Conservation (phyloP, 2,113 vertebrate species). For the mouse (Mus musculus) region DNA sequence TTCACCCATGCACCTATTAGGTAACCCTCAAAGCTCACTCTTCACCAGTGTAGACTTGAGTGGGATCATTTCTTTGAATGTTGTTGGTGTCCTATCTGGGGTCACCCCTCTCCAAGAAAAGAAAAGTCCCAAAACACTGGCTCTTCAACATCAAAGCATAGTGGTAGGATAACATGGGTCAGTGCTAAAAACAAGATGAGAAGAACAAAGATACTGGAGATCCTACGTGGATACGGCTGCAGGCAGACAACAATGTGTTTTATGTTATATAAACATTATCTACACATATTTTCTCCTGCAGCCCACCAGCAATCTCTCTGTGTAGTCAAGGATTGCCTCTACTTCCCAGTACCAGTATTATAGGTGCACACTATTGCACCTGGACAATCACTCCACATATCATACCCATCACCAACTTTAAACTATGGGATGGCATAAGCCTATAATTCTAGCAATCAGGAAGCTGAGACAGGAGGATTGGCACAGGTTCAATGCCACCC, state of each 20-base stretch:
- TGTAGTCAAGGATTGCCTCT: neutral
- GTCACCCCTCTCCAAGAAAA: neutral
- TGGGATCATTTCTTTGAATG: neutral
- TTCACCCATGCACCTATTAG: neutral
- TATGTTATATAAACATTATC: neutral
- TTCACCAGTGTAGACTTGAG: neutral
- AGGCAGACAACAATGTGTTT: neutral
- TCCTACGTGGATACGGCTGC: accelerated
- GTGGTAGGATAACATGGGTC: conserved; percentile 39
- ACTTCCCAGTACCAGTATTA: neutral
- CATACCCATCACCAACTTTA: neutral
- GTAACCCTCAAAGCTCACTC: neutral
- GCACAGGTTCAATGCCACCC: neutral
- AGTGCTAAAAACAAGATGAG: neutral
- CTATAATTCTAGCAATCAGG: neutral
- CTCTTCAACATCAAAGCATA: conserved; percentile 69
- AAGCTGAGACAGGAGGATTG: neutral
- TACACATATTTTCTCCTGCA: neutral
- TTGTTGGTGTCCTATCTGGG: neutral
- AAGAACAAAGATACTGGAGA: conserved; percentile 49
- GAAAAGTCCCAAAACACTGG: neutral
- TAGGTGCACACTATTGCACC: neutral
- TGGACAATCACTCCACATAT: neutral
- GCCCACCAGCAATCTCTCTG: neutral
- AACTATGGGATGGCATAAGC: neutral